Evolutionary conservation across 2,113 vertebrate species (phyloP), one percentile per base, ranked within the genome.

Genomic region (Oncorhynchus tshawytscha): DNA sequence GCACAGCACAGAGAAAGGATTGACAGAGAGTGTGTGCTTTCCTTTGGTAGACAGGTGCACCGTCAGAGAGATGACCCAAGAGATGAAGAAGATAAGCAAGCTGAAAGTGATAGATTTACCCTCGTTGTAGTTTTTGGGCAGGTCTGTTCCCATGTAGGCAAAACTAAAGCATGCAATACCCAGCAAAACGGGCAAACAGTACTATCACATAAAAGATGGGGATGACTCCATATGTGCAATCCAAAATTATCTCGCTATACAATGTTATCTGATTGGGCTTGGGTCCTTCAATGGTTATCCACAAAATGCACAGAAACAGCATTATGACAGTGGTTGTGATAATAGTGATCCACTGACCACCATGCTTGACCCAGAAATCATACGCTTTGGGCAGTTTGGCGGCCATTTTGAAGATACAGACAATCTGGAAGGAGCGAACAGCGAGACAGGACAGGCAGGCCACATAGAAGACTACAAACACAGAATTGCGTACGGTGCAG

Each of bases 91-190:
- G 39, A 93, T 80, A 12, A 94, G 85, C 72, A 94, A 84, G 78
- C 93, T 86, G 83, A 92, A 90, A 5, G 94, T 91, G 64, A 94
- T 88, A 57, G 88, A 90, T 68, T 92, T 93, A 75, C 93, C 92
- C 77, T 94, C 94, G 0, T 83, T 94, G 81, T 95, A 94, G 80
- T 90, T 91, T 70, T 91, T 91, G 0, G 94, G 93, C 45, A 94
- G 91, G 64, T 92, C 94, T 3, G 90, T 93, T 39, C 92, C 93
- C 84, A 90, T 74, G 78, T 93, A 95, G 81, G 91, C 89, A 74
- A 93, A 90, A 16, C 25, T 62, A 59, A 94, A 95, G 87, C 93
- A 89, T 24, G 81, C 31, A 57, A 76, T 11, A 0, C 90, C 81
- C 45, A 94, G 88, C 18, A 93, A 51, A 2, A 59, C 54, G 0